Evolutionary conservation across 2,113 vertebrate genomes (phyloP), one percentile per base, ranked within the genome.

Genomic region (Athene noctua): DNA sequence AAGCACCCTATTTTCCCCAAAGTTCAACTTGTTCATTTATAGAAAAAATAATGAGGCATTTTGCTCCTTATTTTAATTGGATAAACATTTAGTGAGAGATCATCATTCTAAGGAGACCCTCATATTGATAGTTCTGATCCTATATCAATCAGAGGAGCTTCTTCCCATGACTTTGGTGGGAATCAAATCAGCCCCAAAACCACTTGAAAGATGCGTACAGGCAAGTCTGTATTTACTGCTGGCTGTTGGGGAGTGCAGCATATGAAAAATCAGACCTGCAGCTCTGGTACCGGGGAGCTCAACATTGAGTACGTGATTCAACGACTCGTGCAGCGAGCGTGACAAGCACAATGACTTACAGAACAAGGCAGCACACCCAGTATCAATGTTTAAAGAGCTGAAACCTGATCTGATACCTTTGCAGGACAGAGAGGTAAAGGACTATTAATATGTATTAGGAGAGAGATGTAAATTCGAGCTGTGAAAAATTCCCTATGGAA

Each of bases 291-390:
- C 18, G 5, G 59, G 78, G 72, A 93, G 72, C 30, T 85, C 57
- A 61, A 16, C 38, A 15, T 63, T 1, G 25, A 71, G 55, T 79
- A 88, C 6, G 25, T 16, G 25, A 86, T 90, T 57, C 90, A 90
- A 9, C 47, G 95, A 90, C 55, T 74, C n/a, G 44, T 46, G 68
- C 30, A n/a, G 86, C 0, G 2, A 94, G 95, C 7, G 2, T 94
- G 96, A 97, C 96, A 91, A 6, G 34, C 84, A 80, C 29, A 38
- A 58, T 78, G 96, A 95, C 73, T 92, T 95, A 96, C 77, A 67
- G 92, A 94, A 87, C 85, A 88, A 80, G 68, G 84, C 1, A 62
- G 52, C 95, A 84, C 81, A 20, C 92, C 92, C 96, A 90, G 72
- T 54, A 82, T 91, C 86, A 78, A 7, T 81, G 75, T 87, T 90